phyloP scores from a whole-genome alignment of 2,797 vertebrate species.

The Myotis findleyi region DNA sequence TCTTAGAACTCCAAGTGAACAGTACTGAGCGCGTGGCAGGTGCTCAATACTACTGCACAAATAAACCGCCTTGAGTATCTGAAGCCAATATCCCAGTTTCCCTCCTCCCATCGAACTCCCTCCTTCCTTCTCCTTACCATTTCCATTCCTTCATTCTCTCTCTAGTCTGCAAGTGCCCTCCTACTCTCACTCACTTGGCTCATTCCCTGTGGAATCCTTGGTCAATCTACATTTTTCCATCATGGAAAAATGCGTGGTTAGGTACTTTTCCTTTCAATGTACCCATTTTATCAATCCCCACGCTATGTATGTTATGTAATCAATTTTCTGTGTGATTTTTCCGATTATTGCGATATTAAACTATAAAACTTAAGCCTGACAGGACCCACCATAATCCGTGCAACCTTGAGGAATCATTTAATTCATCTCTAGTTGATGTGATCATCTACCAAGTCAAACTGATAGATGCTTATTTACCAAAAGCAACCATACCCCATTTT shows the following conservation, averaged over 20 bases:
- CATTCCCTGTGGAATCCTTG: neutral
- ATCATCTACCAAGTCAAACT: neutral
- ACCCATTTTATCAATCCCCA: neutral
- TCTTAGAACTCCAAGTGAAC: neutral
- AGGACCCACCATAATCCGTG: neutral
- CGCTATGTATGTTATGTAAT: neutral
- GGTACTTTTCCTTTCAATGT: neutral
- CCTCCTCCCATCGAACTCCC: neutral
- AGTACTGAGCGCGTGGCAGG: neutral
- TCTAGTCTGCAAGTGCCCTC: neutral
- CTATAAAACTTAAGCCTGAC: conserved; percentile 34
- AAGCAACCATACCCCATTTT: neutral
- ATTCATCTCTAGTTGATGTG: neutral
- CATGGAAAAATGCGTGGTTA: too few relatives aligned
- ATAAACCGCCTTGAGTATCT: neutral
- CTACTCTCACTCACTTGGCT: too few relatives aligned
- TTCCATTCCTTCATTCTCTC: neutral
- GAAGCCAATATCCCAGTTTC: neutral
- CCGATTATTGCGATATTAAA: neutral
- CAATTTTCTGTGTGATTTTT: conserved; percentile 29
- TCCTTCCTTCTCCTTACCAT: neutral
- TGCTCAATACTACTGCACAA: neutral
- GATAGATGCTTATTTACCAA: conserved; percentile 7
- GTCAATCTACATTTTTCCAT: neutral
- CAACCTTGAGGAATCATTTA: conserved; percentile 3